These are phyloP conservation scores for Arenaria interpres DNA, from an alignment of 2,113 vertebrate species.

Conservation along the genomic window DNA sequence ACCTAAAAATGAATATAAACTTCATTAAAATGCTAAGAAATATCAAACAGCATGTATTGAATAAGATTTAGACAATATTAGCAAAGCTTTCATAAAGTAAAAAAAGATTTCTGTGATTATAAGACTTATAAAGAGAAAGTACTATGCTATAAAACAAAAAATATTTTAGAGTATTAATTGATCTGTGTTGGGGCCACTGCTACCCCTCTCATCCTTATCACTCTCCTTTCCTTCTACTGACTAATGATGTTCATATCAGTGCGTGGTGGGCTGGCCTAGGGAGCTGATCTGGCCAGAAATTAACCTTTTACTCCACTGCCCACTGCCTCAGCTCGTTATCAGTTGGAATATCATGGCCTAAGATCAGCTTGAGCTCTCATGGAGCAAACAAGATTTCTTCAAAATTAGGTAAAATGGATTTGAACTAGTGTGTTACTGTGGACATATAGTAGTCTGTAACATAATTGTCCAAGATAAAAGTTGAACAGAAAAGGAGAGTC, in stretches of 20 bases:
- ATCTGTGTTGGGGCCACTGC: not conserved
- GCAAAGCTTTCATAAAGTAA: not conserved
- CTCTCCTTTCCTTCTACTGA: not conserved
- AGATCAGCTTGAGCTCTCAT: not conserved
- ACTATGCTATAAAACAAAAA: not conserved
- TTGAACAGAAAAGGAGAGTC: not conserved
- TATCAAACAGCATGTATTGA: not conserved
- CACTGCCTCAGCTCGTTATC: not conserved
- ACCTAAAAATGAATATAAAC: not conserved
- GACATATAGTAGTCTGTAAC: not conserved
- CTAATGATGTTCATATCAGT: not conserved
- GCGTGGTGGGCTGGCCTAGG: not conserved
- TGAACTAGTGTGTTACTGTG: not conserved
- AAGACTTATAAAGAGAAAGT: not conserved
- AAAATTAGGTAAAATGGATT: not conserved
- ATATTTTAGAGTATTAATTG: not conserved
- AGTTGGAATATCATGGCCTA: not conserved
- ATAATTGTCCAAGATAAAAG: not conserved
- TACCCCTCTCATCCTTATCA: not conserved
- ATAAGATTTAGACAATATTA: not conserved
- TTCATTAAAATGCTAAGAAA: not conserved
- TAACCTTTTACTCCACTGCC: not conserved
- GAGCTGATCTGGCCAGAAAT: not conserved
- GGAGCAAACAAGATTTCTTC: not conserved
- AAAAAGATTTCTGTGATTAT: not conserved